Evolutionary conservation across 2,113 vertebrate genomes (phyloP), one percentile per base, ranked within the genome.

Genomic region (Vanacampus margaritifer): DNA sequence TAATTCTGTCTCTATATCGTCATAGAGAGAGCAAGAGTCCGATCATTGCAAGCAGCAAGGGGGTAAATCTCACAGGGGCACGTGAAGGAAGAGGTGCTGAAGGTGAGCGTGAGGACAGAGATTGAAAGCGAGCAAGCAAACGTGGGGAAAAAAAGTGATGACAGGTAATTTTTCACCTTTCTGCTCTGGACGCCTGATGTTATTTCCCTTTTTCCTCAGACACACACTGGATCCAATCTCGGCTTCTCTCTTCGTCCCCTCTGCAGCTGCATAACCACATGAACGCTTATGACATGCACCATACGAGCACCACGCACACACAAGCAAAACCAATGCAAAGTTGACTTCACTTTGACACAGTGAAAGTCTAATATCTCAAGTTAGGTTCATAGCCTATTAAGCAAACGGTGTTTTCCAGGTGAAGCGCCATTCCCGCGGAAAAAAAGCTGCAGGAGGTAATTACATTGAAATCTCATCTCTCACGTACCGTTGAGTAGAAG

Each of bases 131-230:
- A 70, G 36, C 35, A 41, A 64, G 71, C 53, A n/a, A 51, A 67
- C 39, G 48, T 58, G 9, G 13, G 60, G 19, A 60, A 45, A 65
- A 75, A 76, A 91, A 87, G 87, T 90, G 90, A 91, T 91, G 91
- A 92, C 90, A 91, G 91, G 87, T 88, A 91, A 91, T 91, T 91
- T 93, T 93, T 91, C 92, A 92, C 89, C 86, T 85, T 72, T 67
- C 73, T 84, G 88, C 88, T 89, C 87, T 79, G 85, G 90, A 84
- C 87, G 67, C 79, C 72, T 74, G 77, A 87, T 87, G 79, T 89
- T 90, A 89, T 90, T 90, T 89, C 84, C 86, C 67, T 74, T 86
- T 75, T 82, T 87, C 89, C 87, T 88, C 73, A 67, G 89, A 91
- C 90, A 82, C 86, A 75, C 67, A 23, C 74, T 68, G 85, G 81